phyloP scores from a whole-genome alignment of 1,140 invertebrate genomes.

The Dinoponera quadriceps region DNA sequence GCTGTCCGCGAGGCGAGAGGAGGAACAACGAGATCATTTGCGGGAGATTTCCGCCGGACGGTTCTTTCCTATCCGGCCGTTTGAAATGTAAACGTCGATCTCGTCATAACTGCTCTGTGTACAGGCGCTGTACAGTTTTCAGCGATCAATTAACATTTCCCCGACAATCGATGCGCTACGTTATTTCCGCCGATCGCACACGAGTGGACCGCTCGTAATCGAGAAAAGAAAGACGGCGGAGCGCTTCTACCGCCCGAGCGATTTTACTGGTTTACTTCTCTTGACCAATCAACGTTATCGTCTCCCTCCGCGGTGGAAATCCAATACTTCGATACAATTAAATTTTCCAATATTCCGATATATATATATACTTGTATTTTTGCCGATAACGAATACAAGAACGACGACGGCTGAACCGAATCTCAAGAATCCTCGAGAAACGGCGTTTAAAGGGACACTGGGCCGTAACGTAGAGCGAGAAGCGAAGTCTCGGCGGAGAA shows the following conservation, averaged over 20 bases:
- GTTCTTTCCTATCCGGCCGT: background rate
- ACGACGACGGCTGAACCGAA: slow-evolving; percentile 10
- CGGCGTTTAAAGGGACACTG: slow-evolving; percentile 15
- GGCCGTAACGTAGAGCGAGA: background rate
- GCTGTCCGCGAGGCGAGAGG: slow-evolving; percentile 29
- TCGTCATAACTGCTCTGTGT: too few species aligned
- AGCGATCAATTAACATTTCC: slow-evolving; percentile 28
- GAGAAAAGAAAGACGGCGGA: slow-evolving; percentile 9
- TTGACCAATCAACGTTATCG: slow-evolving; percentile 21
- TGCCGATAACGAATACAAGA: slow-evolving; percentile 33
- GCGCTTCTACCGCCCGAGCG: slow-evolving; percentile 8
- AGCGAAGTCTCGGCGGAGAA: slow-evolving; percentile 8
- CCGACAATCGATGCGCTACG: slow-evolving; percentile 10
- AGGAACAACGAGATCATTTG: slow-evolving; percentile 42
- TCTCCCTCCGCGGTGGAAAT: background rate
- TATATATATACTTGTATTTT: slow-evolving; percentile 7
- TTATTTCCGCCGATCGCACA: background rate
- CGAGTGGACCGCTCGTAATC: slow-evolving; percentile 6
- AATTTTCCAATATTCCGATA: slow-evolving; percentile 55
- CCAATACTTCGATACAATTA: slow-evolving; percentile 49
- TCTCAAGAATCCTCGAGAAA: slow-evolving; percentile 2
- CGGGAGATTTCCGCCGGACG: slow-evolving; percentile 2
- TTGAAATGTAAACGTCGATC: background rate
- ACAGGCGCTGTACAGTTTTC: background rate
- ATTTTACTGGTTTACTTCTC: slow-evolving; percentile 21